These are phyloP conservation scores for Gibbula magus DNA, from an alignment of 2,888 invertebrate genomes.

Conservation along the genomic window DNA sequence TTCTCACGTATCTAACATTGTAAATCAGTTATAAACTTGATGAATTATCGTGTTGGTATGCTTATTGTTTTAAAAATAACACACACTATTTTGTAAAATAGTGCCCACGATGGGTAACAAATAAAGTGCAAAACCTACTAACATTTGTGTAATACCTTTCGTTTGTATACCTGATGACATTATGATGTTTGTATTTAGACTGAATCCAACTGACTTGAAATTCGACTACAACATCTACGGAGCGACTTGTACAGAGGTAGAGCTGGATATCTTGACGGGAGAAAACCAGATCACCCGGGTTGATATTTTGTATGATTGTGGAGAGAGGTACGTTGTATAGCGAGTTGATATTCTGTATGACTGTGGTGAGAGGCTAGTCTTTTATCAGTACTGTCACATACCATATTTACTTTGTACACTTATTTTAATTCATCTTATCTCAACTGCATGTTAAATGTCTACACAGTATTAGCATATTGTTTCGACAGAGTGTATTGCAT, in stretches of 20 bases:
- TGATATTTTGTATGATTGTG: slow-evolving; percentile 69
- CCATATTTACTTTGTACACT: too few relatives aligned
- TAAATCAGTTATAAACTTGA: too few relatives aligned
- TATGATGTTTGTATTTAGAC: background rate
- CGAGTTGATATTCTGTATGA: slow-evolving; percentile 72
- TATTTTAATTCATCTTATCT: too few relatives aligned
- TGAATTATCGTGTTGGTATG: too few relatives aligned
- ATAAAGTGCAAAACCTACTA: background rate
- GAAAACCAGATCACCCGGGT: slow-evolving; percentile 76
- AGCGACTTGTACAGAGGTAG: slow-evolving; percentile 79
- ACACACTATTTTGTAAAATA: background rate
- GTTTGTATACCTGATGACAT: too few relatives aligned
- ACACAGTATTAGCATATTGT: too few relatives aligned
- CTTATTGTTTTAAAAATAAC: too few relatives aligned
- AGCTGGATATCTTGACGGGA: slow-evolving; percentile 87
- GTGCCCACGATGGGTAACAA: background rate
- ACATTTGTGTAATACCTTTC: too few relatives aligned
- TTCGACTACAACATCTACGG: slow-evolving; percentile 71
- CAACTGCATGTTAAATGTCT: too few relatives aligned
- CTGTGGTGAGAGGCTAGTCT: slow-evolving; percentile 66
- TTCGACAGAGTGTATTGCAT: too few relatives aligned
- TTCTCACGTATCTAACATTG: too few relatives aligned
- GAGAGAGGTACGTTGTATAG: slow-evolving; percentile 78
- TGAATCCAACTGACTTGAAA: background rate
- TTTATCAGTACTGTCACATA: too few relatives aligned